phyloP scores from a whole-genome alignment of 2,113 vertebrate species.

The Nothocercus julius region DNA sequence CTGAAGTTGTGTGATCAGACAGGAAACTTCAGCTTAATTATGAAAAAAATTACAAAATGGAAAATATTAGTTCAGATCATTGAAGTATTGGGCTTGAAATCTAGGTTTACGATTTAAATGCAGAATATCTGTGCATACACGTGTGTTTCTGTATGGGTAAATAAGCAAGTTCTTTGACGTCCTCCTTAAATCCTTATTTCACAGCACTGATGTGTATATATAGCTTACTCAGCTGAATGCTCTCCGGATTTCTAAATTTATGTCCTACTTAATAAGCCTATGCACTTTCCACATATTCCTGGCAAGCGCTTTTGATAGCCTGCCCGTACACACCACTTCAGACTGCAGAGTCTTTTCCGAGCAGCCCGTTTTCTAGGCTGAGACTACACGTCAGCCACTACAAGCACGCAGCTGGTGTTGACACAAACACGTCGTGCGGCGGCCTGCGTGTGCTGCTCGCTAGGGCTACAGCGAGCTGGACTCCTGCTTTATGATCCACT shows the following conservation, averaged over 20 bases:
- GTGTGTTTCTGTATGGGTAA: not conserved
- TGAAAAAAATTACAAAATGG: not conserved
- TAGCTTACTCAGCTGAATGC: not conserved
- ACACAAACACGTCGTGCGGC: not conserved
- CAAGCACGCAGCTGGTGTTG: not conserved
- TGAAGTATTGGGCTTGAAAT: not conserved
- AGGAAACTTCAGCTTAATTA: not conserved
- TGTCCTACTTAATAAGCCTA: not conserved
- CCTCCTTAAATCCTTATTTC: not conserved
- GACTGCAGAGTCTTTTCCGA: not conserved
- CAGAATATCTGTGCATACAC: not conserved
- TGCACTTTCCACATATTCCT: not conserved
- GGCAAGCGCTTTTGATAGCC: not conserved
- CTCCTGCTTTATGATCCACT: not conserved
- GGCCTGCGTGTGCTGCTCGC: not conserved
- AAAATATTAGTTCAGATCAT: not conserved
- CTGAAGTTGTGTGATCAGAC: not conserved
- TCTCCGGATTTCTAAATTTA: not conserved
- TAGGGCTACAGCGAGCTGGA: not conserved
- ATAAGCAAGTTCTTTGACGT: not conserved
- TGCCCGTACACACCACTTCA: not conserved
- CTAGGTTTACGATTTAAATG: not conserved
- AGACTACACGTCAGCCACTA: not conserved
- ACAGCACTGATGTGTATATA: not conserved
- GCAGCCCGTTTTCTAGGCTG: not conserved